Evolutionary conservation across 2,113 vertebrate species (phyloP).

Genomic region (Sialia sialis): DNA sequence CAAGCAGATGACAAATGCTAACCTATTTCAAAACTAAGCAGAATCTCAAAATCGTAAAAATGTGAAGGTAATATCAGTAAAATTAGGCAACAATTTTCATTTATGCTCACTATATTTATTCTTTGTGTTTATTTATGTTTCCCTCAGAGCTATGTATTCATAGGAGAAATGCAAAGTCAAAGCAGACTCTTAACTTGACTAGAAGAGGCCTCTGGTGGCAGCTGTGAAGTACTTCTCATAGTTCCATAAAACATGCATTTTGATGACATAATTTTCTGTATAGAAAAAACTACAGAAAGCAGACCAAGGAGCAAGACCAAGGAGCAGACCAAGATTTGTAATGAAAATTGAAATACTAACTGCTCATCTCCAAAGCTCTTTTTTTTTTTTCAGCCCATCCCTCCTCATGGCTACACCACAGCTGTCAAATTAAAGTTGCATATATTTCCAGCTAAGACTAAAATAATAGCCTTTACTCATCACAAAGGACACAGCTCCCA

Average conservation of each 20-base stretch:
- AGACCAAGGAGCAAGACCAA: not conserved
- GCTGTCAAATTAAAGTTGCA: not conserved
- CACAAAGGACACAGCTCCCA: not conserved
- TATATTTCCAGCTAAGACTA: not conserved
- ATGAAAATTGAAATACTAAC: not conserved
- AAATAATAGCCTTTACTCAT: not conserved
- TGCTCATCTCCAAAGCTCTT: not conserved
- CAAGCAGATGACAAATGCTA: not conserved
- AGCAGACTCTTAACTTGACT: not conserved
- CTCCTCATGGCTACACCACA: not conserved
- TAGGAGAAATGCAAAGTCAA: not conserved
- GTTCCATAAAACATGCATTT: not conserved
- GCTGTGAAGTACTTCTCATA: not conserved
- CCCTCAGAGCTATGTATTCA: not conserved
- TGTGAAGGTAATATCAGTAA: not conserved
- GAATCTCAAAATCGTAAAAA: not conserved
- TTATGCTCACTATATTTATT: not conserved
- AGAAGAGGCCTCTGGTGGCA: slow-evolving; percentile 72
- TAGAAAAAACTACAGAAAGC: not conserved
- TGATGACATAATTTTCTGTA: not conserved
- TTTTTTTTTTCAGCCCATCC: not conserved
- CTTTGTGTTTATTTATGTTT: not conserved
- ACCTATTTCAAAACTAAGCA: not conserved
- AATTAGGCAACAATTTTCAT: not conserved
- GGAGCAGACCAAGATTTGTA: too few relatives aligned